Conservation (phyloP, 2,113 vertebrate genomes). For the Prietella phreatophila region DNA sequence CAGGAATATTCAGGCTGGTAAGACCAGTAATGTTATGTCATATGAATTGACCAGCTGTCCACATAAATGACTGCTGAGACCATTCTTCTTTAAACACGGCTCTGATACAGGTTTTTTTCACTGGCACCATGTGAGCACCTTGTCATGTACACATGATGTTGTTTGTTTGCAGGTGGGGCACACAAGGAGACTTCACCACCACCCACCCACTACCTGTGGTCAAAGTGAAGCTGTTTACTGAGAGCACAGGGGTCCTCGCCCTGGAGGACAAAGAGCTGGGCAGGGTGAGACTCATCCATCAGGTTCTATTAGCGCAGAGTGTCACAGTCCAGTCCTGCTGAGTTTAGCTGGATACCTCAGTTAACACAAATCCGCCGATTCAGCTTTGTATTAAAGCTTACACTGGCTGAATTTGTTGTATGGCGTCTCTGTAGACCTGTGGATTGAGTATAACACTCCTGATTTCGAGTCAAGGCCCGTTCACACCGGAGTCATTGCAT, state of each 20-base stretch:
- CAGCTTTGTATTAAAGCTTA: not conserved
- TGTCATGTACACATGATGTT: not conserved
- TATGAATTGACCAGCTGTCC: not conserved
- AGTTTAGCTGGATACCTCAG: not conserved
- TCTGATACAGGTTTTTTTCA: not conserved
- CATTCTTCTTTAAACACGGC: not conserved
- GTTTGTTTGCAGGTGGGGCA: conserved; percentile 85
- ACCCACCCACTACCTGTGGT: conserved; percentile 90
- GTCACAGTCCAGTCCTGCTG: not conserved
- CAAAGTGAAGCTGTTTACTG: conserved; percentile 97
- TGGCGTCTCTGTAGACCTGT: not conserved
- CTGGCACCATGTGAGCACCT: not conserved
- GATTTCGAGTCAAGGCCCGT: not conserved
- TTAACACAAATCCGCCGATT: not conserved
- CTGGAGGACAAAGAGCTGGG: conserved; percentile 97
- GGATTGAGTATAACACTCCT: not conserved
- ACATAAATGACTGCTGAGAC: not conserved
- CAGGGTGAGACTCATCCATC: conserved; percentile 74
- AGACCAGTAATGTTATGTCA: not conserved
- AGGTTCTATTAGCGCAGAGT: not conserved
- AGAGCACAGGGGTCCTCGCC: conserved; percentile 92
- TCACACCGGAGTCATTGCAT: not conserved
- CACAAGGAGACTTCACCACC: conserved; percentile 95
- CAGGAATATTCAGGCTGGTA: not conserved
- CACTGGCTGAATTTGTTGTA: not conserved